These are phyloP conservation scores for Pterocles burchelli DNA, from an alignment of 2,113 vertebrate species.

Conservation along the genomic window DNA sequence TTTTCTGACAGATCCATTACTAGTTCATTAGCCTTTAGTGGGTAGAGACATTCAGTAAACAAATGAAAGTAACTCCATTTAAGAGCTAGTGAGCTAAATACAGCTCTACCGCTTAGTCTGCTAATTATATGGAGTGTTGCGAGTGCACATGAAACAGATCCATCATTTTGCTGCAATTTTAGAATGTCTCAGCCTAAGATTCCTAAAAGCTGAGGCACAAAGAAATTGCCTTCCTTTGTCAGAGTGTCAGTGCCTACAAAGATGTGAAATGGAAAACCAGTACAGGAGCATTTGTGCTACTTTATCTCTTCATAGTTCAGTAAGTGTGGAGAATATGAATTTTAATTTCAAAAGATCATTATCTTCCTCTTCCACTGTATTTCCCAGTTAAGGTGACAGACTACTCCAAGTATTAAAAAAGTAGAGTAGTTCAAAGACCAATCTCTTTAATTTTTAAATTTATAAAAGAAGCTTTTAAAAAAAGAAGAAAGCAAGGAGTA, in stretches of 20 bases:
- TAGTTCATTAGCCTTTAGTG: conserved; percentile 70
- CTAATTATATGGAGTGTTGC: conserved; percentile 33
- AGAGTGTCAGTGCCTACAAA: not conserved
- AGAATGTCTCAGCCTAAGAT: not conserved
- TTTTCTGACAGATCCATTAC: conserved; percentile 66
- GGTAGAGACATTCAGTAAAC: conserved; percentile 61
- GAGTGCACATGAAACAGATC: not conserved
- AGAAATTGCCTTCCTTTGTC: not conserved
- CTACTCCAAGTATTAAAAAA: not conserved
- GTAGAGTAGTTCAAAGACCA: not conserved
- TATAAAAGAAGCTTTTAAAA: not conserved
- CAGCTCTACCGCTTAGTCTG: conserved; percentile 23
- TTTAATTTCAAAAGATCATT: not conserved
- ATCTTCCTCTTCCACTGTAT: not conserved
- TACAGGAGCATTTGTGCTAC: not conserved
- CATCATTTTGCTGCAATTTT: not conserved
- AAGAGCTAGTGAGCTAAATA: conserved; percentile 66
- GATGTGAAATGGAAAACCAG: not conserved
- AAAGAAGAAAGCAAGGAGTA: not conserved
- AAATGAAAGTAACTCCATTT: conserved; percentile 65
- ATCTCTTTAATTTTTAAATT: not conserved
- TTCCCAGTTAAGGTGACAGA: not conserved
- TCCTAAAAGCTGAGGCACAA: not conserved
- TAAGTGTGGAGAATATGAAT: not conserved
- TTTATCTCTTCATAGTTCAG: not conserved